A percentile compares a stretch with the other conserved stretches of the same genome.
Evolutionary conservation across 2,113 vertebrate genomes (phyloP).

Genomic region (Galemys pyrenaicus): DNA sequence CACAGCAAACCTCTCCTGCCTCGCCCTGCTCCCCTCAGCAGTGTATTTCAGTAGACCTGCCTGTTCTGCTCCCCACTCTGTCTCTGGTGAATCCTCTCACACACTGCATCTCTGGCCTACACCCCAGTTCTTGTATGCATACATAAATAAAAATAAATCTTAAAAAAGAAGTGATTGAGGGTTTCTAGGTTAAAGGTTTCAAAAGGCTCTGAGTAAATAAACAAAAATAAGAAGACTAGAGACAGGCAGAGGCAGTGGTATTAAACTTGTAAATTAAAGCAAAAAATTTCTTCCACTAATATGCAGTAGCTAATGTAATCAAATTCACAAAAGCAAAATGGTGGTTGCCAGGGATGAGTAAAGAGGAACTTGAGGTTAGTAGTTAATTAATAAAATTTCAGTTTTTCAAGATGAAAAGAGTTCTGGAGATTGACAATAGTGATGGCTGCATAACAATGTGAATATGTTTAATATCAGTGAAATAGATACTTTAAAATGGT

Average conservation of each 20-base stretch:
- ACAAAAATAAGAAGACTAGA: conserved; percentile 5
- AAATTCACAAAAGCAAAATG: neutral
- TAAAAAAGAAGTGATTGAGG: neutral
- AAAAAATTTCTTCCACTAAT: neutral
- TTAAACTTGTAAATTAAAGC: neutral
- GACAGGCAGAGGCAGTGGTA: neutral
- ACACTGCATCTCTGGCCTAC: too few relatives aligned
- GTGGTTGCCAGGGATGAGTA: neutral
- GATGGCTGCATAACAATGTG: neutral
- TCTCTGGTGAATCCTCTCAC: too few relatives aligned
- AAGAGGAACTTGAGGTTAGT: neutral
- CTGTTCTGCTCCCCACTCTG: too few relatives aligned
- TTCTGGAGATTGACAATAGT: neutral
- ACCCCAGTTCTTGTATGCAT: too few relatives aligned
- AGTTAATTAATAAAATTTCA: neutral
- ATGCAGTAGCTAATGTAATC: neutral
- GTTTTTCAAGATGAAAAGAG: conserved; percentile 5
- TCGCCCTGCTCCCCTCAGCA: too few relatives aligned
- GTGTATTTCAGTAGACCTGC: too few relatives aligned
- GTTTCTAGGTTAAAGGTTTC: neutral
- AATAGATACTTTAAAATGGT: neutral
- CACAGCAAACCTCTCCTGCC: too few relatives aligned
- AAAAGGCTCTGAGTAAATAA: neutral
- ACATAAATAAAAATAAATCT: too few relatives aligned
- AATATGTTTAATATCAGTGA: neutral